Evolutionary conservation across 2,113 vertebrate genomes (phyloP).

Genomic region (Ophthalmolycus amberensis): DNA sequence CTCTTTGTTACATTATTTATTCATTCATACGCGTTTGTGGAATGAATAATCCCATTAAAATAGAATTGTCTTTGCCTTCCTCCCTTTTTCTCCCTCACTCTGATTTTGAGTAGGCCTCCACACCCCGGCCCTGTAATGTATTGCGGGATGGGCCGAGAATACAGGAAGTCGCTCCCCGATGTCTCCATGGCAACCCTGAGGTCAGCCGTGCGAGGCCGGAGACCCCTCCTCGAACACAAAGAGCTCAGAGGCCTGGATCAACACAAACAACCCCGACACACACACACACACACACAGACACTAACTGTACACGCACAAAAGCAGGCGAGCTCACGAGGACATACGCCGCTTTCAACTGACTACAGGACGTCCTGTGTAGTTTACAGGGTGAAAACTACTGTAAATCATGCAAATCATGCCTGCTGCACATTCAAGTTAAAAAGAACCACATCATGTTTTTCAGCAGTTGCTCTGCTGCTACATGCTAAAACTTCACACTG

Average conservation of each 20-base stretch:
- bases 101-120: slow-evolving; percentile 6
- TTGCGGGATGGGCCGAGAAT: slow-evolving; percentile 68
- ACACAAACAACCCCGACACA: slow-evolving; percentile 69
- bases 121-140: slow-evolving; percentile 49
- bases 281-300: slow-evolving; percentile 18
- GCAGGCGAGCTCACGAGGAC: slow-evolving; percentile 36
- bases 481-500: background rate
- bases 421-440: background rate
- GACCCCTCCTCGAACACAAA: slow-evolving; percentile 84
- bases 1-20: background rate
- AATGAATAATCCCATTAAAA: slow-evolving; percentile 30
- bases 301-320: slow-evolving; percentile 30
- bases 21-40: background rate
- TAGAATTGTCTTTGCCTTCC: slow-evolving; percentile 7
- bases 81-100: slow-evolving; percentile 19
- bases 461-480: background rate
- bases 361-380: slow-evolving; percentile 53
- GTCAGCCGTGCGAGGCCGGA: slow-evolving; percentile 76
- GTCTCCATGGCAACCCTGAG: slow-evolving; percentile 79
- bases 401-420: background rate
- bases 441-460: background rate
- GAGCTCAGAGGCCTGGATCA: slow-evolving; percentile 72
- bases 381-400: background rate
- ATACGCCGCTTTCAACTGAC: slow-evolving; percentile 23
- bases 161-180: slow-evolving; percentile 79